Evolutionary conservation across 2,797 vertebrate species (phyloP).

Genomic region (Mycteria americana): DNA sequence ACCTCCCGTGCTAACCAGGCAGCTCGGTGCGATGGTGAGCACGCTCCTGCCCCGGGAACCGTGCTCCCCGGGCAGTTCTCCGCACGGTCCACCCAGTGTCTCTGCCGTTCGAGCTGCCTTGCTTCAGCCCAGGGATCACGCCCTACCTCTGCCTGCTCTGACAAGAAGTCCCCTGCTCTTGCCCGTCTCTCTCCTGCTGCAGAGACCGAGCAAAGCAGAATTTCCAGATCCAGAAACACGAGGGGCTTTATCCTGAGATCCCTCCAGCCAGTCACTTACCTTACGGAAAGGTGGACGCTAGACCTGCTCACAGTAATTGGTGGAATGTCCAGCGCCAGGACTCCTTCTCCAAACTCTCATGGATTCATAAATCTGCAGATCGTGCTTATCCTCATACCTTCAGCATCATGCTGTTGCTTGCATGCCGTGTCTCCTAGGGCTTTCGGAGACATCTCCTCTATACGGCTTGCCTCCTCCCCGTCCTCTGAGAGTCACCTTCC

Average conservation of each 20-base stretch:
- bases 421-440: not conserved
- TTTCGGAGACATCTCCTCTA: not conserved
- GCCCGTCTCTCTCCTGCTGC: not conserved
- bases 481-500: not conserved
- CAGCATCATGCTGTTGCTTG: not conserved
- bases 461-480: fast-evolving
- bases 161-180: not conserved
- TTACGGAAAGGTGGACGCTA: not conserved
- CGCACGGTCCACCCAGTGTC: fast-evolving
- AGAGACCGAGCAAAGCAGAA: not conserved
- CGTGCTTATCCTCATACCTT: fast-evolving
- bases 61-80: not conserved
- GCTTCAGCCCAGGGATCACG: not conserved
- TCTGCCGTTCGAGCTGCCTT: not conserved
- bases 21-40: not conserved
- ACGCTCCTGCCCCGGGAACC: not conserved
- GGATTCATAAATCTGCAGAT: not conserved
- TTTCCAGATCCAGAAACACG: not conserved
- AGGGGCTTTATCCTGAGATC: not conserved
- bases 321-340: not conserved
- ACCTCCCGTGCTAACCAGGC: fast-evolving
- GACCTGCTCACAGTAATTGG: not conserved
- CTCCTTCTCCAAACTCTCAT: not conserved
- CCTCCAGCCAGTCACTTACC: not conserved
- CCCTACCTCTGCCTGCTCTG: not conserved